These are phyloP conservation scores for Brachypodius melanocephalos DNA, from an alignment of 2,113 vertebrate genomes.

Conservation along the genomic window DNA sequence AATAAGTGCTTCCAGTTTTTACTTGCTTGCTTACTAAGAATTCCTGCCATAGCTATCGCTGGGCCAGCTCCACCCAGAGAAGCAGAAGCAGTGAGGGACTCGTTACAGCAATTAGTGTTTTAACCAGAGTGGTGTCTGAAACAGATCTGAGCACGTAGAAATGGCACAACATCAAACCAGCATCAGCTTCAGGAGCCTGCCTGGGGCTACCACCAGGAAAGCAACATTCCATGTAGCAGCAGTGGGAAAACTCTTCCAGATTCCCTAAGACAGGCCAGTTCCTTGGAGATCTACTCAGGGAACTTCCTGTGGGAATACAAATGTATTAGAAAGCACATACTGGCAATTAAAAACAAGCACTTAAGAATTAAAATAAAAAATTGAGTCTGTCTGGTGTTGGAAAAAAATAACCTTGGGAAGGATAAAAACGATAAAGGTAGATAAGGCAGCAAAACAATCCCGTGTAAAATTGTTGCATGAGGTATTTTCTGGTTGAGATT, in stretches of 20 bases:
- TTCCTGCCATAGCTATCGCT: slow-evolving; percentile 35
- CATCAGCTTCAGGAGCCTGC: slow-evolving; percentile 38
- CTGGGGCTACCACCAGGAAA: slow-evolving; percentile 37
- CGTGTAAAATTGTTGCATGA: background rate
- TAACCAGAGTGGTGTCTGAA: slow-evolving; percentile 51
- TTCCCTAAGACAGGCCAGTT: background rate
- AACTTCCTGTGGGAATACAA: background rate
- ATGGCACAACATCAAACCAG: slow-evolving; percentile 56
- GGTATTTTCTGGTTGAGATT: background rate
- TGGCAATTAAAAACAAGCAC: background rate
- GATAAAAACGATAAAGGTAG: background rate
- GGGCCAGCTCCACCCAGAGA: slow-evolving; percentile 35
- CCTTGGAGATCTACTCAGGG: background rate
- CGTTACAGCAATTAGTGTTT: slow-evolving; percentile 45
- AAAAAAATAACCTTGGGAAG: background rate
- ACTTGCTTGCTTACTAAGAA: slow-evolving; percentile 58
- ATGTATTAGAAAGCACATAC: background rate
- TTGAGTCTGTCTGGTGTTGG: background rate
- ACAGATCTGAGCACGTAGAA: slow-evolving; percentile 50
- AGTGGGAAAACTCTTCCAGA: slow-evolving; percentile 22
- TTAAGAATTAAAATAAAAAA: background rate
- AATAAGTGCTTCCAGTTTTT: slow-evolving; percentile 55
- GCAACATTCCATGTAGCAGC: slow-evolving; percentile 31
- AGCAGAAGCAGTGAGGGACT: slow-evolving; percentile 4
- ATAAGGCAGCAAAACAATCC: background rate